Percentiles rank a stretch among this genome's conserved stretches.
phyloP scores from a whole-genome alignment of 2,888 invertebrate species.

The Pegoplata infirma region DNA sequence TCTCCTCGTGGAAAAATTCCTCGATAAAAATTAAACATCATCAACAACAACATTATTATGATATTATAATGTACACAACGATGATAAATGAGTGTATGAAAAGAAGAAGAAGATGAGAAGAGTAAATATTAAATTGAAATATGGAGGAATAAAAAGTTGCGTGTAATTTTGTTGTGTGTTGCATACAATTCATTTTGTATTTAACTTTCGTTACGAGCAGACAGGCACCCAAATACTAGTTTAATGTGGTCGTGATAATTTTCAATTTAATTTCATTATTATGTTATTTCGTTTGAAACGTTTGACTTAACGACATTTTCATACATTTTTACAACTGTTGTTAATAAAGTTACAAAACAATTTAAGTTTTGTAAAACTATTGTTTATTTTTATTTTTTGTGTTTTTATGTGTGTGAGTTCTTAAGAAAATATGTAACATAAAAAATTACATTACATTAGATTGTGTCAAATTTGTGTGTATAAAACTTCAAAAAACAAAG shows the following conservation, averaged over 20 bases:
- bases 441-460: neutral
- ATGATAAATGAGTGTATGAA: neutral
- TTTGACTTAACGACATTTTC: neutral
- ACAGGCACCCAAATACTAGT: slow-evolving; percentile 56
- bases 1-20: neutral
- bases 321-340: neutral
- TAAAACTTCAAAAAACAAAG: no score
- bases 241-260: slow-evolving; percentile 43
- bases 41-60: slow-evolving; percentile 10
- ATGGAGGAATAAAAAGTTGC: slow-evolving; percentile 37
- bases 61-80: neutral
- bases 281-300: slow-evolving; percentile 8
- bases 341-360: slow-evolving; percentile 8
- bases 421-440: neutral
- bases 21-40: slow-evolving; percentile 1
- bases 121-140: slow-evolving; percentile 23
- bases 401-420: slow-evolving; percentile 14
- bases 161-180: slow-evolving; percentile 40
- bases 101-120: slow-evolving; percentile 26
- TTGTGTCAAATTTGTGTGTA: neutral
- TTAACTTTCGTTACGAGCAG: slow-evolving; percentile 71
- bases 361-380: neutral
- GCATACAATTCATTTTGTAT: slow-evolving; percentile 69
- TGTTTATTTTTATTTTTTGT: neutral
- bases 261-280: slow-evolving; percentile 11